phyloP scores from a whole-genome alignment of 2,797 vertebrate genomes.

The Mormyrus proboscirostris region DNA sequence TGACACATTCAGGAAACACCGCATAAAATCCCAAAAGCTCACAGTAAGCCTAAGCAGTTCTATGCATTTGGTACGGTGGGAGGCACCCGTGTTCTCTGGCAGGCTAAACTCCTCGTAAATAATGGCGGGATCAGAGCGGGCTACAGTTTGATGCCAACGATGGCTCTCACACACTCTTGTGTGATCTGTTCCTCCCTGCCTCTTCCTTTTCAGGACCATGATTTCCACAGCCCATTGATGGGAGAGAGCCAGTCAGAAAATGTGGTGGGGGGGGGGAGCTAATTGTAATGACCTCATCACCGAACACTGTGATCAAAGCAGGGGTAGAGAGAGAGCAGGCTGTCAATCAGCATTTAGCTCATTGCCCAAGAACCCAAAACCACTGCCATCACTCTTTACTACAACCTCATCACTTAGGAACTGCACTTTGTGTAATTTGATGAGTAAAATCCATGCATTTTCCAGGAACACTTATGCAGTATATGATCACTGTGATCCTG shows the following conservation, averaged over 20 bases:
- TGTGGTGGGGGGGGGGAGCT: slow-evolving; percentile 19
- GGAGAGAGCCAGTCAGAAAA: slow-evolving; percentile 20
- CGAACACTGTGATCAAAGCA: slow-evolving; percentile 16
- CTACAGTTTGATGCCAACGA: slow-evolving; percentile 25
- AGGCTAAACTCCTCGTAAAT: slow-evolving; percentile 24
- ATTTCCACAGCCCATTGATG: neutral
- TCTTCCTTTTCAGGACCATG: neutral
- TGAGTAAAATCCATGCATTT: neutral
- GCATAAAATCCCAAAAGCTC: neutral
- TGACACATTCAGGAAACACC: neutral
- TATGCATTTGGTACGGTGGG: neutral
- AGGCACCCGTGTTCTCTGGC: neutral
- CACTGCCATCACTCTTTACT: neutral
- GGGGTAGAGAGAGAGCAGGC: neutral
- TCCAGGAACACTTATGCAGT: neutral
- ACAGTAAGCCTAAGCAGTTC: neutral
- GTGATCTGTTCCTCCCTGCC: neutral
- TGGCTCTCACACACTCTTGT: slow-evolving; percentile 36
- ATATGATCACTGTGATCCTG: neutral
- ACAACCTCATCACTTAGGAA: neutral
- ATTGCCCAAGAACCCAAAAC: neutral
- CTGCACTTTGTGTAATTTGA: neutral
- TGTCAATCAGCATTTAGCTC: slow-evolving; percentile 9
- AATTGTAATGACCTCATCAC: slow-evolving; percentile 27
- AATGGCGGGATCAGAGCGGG: slow-evolving; percentile 17